phyloP scores from a whole-genome alignment of 2,113 vertebrate species.

The Trematomus loennbergii region DNA sequence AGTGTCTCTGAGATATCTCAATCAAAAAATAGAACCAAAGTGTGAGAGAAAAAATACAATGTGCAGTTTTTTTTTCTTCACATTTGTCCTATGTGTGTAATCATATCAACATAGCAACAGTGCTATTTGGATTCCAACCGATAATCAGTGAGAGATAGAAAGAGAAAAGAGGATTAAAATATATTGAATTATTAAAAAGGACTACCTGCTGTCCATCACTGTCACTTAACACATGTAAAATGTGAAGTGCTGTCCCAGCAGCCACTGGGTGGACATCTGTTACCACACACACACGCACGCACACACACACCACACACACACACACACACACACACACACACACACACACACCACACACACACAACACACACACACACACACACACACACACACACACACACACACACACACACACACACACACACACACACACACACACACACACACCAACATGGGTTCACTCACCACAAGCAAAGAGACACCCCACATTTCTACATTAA shows the following conservation, averaged over 20 bases:
- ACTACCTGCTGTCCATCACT: conserved; percentile 86
- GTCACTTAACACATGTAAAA: conserved; percentile 83
- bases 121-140: conserved; percentile 69
- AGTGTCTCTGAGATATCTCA: conserved; percentile 14
- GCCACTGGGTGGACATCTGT: conserved; percentile 84
- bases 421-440: conserved; percentile 48
- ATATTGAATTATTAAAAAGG: conserved; percentile 84
- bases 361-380: conserved; percentile 40
- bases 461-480: conserved; percentile 31
- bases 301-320: conserved; percentile 34
- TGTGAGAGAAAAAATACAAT: conserved; percentile 22
- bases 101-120: conserved; percentile 74
- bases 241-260: conserved; percentile 79
- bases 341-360: conserved; percentile 13
- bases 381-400: conserved; percentile 31
- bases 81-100: conserved; percentile 64
- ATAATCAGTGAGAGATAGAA: conserved; percentile 32
- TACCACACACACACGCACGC: conserved; percentile 63
- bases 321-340: conserved; percentile 44
- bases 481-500: conserved; percentile 61
- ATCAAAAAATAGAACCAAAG: conserved; percentile 40
- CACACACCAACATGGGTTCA: conserved; percentile 18
- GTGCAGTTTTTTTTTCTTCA: conserved; percentile 19
- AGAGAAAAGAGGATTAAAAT: conserved; percentile 74
- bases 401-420: conserved; percentile 48